Base-by-base conservation (phyloP, 2,888 invertebrate species). In the Aspidiotus rigidus region DNA sequence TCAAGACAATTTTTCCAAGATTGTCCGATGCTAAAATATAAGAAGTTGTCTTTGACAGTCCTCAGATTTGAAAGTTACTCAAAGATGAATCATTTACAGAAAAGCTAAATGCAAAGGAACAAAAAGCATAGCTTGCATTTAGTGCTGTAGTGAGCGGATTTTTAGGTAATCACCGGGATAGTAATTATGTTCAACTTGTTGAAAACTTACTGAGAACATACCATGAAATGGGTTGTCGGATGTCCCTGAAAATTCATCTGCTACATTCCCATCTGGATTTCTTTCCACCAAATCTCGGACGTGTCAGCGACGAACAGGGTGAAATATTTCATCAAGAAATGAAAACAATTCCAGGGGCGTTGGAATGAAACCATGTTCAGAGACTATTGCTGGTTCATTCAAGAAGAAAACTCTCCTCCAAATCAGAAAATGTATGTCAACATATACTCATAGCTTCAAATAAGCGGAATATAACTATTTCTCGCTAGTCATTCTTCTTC, bases 281-380 rank as follows among this genome's bases (percentile, higher is more conserved):
- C 78, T 78, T 73, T 10, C 76, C 76, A 8, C 73, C 75, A 72
- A 78, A 77, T 74, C 72, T 76, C 60, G 77, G 76, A 61, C 74
- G 71, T 62, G 72, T 75, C 49, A 77, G 76, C 71, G 76, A 77
- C 69, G 76, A 78, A 69, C 77, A 77, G 49, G 75, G 76, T 17
- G 77, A 78, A 74, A 71, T 77, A 41, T 78, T 78, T 71, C 77
- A 78, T 72, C 77, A 77, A 71, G 77, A 78, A 66, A 74, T 77
- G 53, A 49, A 64, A 17, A 44, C 15, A 28, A 69, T 64, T n/a
- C n/a, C n/a, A 53, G 54, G 49, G 11, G 59, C 59, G 40, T 41
- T 67, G 53, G 53, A 53, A 53, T 53, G 13, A 11, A 53, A 2
- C 53, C 5, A 53, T 53, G 5, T 53, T 53, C 5, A 5, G 53